Percentiles rank a stretch among this genome's conserved stretches.
phyloP scores from a whole-genome alignment of 2,888 invertebrate genomes.

The Hypolimnas misippus region DNA sequence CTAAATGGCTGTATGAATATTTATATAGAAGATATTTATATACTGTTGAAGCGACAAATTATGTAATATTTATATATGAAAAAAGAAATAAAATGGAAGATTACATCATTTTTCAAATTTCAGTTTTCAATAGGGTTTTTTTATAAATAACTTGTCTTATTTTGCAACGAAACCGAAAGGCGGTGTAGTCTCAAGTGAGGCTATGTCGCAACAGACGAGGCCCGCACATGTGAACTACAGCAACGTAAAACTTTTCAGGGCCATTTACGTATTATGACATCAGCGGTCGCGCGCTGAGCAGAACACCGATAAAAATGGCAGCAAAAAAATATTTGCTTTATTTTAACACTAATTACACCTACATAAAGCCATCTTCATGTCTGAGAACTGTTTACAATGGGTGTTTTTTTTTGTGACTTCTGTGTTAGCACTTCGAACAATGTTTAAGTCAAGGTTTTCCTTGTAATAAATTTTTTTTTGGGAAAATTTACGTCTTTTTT shows the following conservation, averaged over 20 bases:
- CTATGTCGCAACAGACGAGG: constrained; percentile 16
- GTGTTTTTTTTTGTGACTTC: no score
- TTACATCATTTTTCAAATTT: not conserved
- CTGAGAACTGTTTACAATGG: not conserved
- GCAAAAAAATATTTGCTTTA: constrained; percentile 2
- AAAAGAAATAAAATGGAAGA: no score
- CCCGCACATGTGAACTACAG: no score
- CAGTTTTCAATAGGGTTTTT: not conserved
- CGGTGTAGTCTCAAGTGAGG: not conserved
- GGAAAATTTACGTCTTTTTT: no score
- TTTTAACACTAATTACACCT: not conserved
- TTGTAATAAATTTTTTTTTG: no score
- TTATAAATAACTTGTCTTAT: not conserved
- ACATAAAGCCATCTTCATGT: not conserved
- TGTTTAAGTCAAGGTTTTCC: no score
- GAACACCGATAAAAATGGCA: not conserved
- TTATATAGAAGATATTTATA: no score
- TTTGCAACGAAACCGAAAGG: constrained; percentile 3
- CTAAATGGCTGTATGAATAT: no score
- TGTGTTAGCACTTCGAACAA: no score
- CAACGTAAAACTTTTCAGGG: no score
- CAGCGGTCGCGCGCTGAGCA: constrained; percentile 10
- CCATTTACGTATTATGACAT: constrained; percentile 23
- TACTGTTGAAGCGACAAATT: no score
- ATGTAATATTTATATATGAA: no score